These are phyloP conservation scores for Darevskia nairensis DNA, from an alignment of 2,797 vertebrate species.

Conservation along the genomic window DNA sequence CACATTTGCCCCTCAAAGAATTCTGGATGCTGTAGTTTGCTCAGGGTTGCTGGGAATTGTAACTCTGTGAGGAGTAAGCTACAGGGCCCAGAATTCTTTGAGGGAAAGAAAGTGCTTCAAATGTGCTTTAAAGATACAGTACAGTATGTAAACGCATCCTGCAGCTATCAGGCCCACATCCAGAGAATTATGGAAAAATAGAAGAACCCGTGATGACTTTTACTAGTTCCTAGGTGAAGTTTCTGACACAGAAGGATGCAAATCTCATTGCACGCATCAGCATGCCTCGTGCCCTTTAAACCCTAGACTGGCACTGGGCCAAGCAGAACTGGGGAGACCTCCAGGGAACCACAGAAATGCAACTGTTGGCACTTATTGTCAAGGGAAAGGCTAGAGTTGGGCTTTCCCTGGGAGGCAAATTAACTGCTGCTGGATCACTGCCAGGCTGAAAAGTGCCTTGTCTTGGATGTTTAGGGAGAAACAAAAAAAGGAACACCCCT, in stretches of 20 bases:
- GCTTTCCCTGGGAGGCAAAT: not conserved
- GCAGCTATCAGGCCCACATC: not conserved
- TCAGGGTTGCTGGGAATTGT: no score
- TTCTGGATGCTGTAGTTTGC: no score
- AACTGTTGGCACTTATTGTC: not conserved
- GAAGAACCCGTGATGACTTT: not conserved
- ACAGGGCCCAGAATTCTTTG: no score
- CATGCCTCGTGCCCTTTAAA: rapidly evolving
- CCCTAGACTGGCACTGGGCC: rapidly evolving
- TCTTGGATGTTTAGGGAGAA: not conserved
- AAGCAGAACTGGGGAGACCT: rapidly evolving
- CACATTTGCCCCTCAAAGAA: no score
- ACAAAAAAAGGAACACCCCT: not conserved
- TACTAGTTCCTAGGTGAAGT: not conserved
- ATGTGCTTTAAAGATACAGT: no score
- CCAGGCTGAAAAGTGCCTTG: not conserved
- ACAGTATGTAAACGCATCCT: not conserved
- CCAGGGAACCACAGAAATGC: rapidly evolving
- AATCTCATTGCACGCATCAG: not conserved
- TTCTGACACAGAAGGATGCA: rapidly evolving
- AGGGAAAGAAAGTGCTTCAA: no score
- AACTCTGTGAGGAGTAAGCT: no score
- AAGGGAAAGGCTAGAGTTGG: not conserved
- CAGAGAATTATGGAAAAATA: not conserved
- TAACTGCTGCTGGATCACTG: not conserved